A percentile compares a stretch with the other conserved stretches of the same genome.
Conservation (phyloP, 1,140 invertebrate genomes). For the Solenopsis fugax region DNA sequence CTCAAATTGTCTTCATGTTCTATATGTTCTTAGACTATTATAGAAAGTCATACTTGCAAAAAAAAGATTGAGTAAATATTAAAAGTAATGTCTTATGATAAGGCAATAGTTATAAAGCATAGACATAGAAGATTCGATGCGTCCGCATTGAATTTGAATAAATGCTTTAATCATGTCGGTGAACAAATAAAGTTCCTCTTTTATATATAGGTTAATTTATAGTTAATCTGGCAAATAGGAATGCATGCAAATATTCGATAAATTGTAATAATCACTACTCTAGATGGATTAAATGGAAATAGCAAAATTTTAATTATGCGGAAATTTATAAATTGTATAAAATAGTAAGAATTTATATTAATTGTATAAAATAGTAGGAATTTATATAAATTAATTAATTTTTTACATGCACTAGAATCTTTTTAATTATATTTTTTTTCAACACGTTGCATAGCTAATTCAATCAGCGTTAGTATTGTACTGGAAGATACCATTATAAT, state of each 20-base stretch:
- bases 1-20: conserved; percentile 89
- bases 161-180: neutral
- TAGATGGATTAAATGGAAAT: neutral
- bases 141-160: neutral
- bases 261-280: conserved; percentile 19
- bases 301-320: neutral
- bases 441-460: neutral
- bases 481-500: neutral
- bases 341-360: neutral
- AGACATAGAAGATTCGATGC: conserved; percentile 6
- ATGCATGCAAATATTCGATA: neutral
- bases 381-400: conserved; percentile 2
- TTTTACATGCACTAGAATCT: neutral
- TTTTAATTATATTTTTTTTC: conserved; percentile 1
- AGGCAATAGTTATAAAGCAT: neutral
- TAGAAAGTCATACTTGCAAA: conserved; percentile 86
- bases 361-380: neutral
- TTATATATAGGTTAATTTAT: neutral
- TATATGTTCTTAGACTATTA: conserved; percentile 92
- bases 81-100: neutral
- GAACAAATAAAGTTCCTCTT: neutral
- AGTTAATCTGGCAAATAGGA: conserved; percentile 8
- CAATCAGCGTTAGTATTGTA: neutral
- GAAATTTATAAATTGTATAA: conserved; percentile 11
- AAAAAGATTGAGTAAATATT: conserved; percentile 77